These are phyloP conservation scores for Gnathonemus longibarbis DNA, from an alignment of 2,113 vertebrate genomes.

Conservation along the genomic window DNA sequence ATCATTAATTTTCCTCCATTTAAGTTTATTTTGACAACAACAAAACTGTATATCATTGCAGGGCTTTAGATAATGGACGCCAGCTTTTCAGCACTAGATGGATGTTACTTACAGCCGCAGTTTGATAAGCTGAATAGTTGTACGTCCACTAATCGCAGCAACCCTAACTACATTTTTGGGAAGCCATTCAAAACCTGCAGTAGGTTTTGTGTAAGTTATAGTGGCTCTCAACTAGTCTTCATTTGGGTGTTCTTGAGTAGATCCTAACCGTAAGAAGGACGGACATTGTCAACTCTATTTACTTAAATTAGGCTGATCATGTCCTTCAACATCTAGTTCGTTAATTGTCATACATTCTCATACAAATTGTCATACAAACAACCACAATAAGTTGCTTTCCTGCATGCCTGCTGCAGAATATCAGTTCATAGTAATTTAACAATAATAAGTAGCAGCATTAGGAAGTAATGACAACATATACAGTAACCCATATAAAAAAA, in stretches of 20 bases:
- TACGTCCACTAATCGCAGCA: background rate
- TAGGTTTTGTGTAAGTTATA: background rate
- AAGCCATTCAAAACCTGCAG: background rate
- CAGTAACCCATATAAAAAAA: background rate
- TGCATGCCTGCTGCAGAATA: background rate
- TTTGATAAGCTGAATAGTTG: background rate
- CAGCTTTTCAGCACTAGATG: background rate
- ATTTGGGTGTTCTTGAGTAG: background rate
- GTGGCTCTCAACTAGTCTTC: background rate
- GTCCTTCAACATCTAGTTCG: background rate
- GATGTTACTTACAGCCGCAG: background rate
- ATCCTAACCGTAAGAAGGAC: too few species aligned
- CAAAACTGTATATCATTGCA: background rate
- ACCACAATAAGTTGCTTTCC: background rate
- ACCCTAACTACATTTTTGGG: background rate
- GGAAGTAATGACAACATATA: background rate
- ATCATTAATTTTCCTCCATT: background rate
- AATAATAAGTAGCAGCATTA: background rate
- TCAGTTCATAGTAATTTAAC: background rate
- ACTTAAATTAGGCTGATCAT: background rate
- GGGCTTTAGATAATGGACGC: background rate
- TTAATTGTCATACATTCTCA: background rate
- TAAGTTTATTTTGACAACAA: background rate
- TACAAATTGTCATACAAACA: too few species aligned
- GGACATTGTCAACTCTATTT: background rate